Evolutionary conservation across 2,888 invertebrate species (phyloP).

Genomic region (Melieria crassipennis): DNA sequence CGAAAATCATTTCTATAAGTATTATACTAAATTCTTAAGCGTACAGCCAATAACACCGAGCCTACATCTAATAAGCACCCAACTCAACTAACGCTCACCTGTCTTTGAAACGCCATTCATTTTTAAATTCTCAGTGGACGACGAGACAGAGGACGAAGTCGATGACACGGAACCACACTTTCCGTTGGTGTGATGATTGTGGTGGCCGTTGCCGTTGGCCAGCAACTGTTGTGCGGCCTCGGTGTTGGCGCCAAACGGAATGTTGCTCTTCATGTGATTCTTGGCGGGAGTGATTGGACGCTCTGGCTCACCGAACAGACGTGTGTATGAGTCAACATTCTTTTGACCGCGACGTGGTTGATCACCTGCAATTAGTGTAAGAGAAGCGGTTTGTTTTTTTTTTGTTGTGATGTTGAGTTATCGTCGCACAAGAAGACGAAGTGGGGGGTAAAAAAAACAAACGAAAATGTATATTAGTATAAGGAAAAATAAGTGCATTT

Average conservation of each 20-base stretch:
- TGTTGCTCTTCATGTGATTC: conserved; percentile 70
- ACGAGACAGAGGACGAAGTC: conserved; percentile 62
- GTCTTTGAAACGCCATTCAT: conserved; percentile 60
- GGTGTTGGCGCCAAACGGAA: conserved; percentile 66
- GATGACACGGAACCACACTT: conserved; percentile 62
- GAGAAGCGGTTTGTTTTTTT: conserved; percentile 37
- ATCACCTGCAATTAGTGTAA: conserved; percentile 53
- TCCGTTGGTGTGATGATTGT: conserved; percentile 51
- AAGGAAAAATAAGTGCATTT: conserved; percentile 23
- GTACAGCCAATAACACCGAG: too few species aligned
- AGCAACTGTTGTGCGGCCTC: conserved; percentile 56
- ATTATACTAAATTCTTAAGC: too few species aligned
- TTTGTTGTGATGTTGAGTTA: conserved; percentile 20
- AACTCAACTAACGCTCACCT: conserved; percentile 49
- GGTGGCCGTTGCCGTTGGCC: conserved; percentile 57
- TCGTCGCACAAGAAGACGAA: background rate
- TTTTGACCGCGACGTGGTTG: conserved; percentile 63
- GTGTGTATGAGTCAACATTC: conserved; percentile 68
- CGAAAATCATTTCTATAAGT: too few species aligned
- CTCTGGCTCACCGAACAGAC: conserved; percentile 69
- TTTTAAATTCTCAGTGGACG: conserved; percentile 62
- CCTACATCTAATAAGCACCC: too few species aligned
- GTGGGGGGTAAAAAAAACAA: conserved; percentile 33
- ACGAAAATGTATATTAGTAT: conserved; percentile 32
- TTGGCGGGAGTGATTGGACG: conserved; percentile 68